Evolutionary conservation across 2,888 invertebrate species (phyloP).

Genomic region (Tethea ocularis): DNA sequence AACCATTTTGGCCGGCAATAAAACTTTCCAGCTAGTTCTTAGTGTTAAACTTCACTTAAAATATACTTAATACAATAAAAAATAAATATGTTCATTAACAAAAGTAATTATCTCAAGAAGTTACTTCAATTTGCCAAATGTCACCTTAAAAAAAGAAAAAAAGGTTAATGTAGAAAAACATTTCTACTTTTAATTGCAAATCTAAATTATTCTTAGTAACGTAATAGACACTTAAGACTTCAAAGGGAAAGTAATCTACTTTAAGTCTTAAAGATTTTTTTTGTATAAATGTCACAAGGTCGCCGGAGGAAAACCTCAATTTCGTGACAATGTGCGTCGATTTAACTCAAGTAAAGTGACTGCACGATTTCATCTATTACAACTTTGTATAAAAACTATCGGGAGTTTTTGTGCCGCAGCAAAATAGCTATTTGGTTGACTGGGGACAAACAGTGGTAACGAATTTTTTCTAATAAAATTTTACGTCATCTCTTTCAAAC

Average conservation of each 20-base stretch:
- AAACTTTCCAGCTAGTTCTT: too few relatives aligned
- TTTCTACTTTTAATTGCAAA: slow-evolving; percentile 52
- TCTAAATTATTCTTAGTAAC: slow-evolving; percentile 50
- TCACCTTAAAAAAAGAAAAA: slow-evolving; percentile 21
- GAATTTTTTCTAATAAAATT: slow-evolving; percentile 18
- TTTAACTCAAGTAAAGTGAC: slow-evolving; percentile 30
- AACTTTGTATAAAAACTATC: slow-evolving; percentile 35
- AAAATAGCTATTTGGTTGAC: slow-evolving; percentile 30
- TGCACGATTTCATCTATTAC: slow-evolving; percentile 44
- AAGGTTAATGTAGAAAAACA: slow-evolving; percentile 29
- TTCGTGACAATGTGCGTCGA: slow-evolving; percentile 55
- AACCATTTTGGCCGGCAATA: too few relatives aligned
- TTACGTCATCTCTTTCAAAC: slow-evolving; percentile 27
- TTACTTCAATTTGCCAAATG: slow-evolving; percentile 11
- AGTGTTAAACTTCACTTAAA: too few relatives aligned
- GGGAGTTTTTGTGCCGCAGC: slow-evolving; percentile 38
- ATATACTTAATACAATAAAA: background rate
- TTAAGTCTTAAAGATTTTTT: slow-evolving; percentile 34
- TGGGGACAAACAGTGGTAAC: slow-evolving; percentile 31
- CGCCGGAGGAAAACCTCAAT: slow-evolving; percentile 47
- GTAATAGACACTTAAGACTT: slow-evolving; percentile 50
- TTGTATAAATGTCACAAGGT: slow-evolving; percentile 46
- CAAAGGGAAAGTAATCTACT: slow-evolving; percentile 61
- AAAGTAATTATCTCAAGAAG: slow-evolving; percentile 18
- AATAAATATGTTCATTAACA: background rate